Conservation (phyloP, 2,113 vertebrate species). For the Triplophysa tibetana region DNA sequence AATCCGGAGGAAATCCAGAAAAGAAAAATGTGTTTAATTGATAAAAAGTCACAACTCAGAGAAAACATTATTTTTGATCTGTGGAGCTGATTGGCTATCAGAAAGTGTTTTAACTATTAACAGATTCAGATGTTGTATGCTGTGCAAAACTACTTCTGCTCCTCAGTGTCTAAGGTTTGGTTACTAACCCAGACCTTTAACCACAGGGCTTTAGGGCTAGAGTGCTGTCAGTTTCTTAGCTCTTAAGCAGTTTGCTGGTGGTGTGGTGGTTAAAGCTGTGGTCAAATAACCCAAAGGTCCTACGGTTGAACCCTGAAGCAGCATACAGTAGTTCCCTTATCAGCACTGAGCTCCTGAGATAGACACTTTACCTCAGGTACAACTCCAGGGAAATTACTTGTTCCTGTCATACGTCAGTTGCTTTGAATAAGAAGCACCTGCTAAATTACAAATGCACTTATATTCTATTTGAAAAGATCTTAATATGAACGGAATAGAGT, state of each 20-base stretch:
- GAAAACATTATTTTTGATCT: no score
- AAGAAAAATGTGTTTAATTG: no score
- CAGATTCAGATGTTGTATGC: no score
- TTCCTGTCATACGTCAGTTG: background rate
- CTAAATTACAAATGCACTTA: constrained; percentile 9
- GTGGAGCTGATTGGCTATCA: no score
- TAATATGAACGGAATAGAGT: constrained; percentile 21
- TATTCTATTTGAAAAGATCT: constrained; percentile 15
- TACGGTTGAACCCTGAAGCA: background rate
- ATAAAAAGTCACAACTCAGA: no score
- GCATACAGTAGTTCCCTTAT: background rate
- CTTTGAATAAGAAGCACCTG: constrained; percentile 7
- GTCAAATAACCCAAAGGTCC: constrained; percentile 8
- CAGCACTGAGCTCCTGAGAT: background rate
- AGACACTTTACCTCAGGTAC: background rate
- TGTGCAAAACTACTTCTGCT: no score
- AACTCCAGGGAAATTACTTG: background rate
- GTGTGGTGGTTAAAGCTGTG: background rate
- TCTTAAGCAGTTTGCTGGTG: background rate
- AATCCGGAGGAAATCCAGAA: no score
- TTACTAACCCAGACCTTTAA: no score
- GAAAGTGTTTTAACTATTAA: no score
- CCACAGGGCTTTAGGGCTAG: background rate
- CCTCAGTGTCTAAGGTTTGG: no score
- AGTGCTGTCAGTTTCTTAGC: background rate